Percentiles rank a stretch among this genome's conserved stretches.
Evolutionary conservation across 2,113 vertebrate species (phyloP).

Genomic region (Urocitellus parryii): DNA sequence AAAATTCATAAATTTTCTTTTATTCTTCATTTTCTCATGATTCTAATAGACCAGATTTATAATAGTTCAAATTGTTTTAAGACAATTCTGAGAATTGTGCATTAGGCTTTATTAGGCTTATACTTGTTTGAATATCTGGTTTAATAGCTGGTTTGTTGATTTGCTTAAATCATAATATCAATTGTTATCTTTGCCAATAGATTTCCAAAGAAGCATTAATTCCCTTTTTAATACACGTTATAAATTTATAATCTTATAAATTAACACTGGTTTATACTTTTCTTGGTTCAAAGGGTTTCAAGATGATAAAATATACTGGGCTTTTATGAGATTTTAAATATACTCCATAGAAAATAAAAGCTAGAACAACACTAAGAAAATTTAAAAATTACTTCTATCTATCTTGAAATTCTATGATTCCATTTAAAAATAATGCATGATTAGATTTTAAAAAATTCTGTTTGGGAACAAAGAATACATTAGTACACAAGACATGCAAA

Average conservation of each 20-base stretch:
- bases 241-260: background rate
- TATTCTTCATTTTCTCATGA: background rate
- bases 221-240: background rate
- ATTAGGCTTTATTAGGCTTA: background rate
- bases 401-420: background rate
- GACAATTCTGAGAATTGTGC: background rate
- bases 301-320: background rate
- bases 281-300: background rate
- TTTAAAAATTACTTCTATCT: background rate
- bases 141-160: background rate
- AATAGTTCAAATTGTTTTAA: background rate
- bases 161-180: background rate
- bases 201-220: background rate
- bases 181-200: background rate
- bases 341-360: background rate
- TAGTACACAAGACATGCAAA: background rate
- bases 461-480: background rate
- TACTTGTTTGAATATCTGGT: background rate
- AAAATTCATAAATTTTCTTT: background rate
- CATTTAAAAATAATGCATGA: background rate
- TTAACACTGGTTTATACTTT: background rate
- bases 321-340: background rate
- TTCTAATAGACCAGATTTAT: background rate
- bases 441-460: background rate
- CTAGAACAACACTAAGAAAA: background rate